Conservation (phyloP, 1,140 invertebrate genomes). For the Saccostrea echinata region DNA sequence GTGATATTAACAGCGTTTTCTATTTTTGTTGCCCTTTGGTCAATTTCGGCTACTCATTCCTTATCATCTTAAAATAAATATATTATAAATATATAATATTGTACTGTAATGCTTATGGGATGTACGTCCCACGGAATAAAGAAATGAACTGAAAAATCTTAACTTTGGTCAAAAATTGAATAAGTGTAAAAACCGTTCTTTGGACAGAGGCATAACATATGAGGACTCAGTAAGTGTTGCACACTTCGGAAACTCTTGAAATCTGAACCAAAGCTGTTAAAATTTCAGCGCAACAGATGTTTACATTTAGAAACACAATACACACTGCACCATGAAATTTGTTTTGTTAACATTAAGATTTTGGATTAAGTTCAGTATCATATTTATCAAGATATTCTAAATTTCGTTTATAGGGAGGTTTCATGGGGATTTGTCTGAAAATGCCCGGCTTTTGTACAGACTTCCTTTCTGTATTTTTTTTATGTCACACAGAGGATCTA, state of each 20-base stretch:
- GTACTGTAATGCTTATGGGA: no score
- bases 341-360: neutral
- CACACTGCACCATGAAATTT: slow-evolving; percentile 8
- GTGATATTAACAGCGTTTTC: neutral
- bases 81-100: no score
- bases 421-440: neutral
- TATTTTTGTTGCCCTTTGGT: neutral
- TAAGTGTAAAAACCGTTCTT: no score
- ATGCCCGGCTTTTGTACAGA: no score
- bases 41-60: neutral
- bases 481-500: no score
- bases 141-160: no score
- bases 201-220: neutral
- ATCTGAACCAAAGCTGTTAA: neutral
- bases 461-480: no score
- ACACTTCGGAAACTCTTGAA: neutral
- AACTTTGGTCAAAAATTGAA: no score
- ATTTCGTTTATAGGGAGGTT: neutral
- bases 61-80: no score
- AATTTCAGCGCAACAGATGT: slow-evolving; percentile 11
- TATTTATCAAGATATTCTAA: neutral
- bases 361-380: slow-evolving; percentile 7
- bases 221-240: neutral
- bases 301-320: slow-evolving; percentile 4
- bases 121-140: no score